Evolutionary conservation across 1,140 invertebrate genomes (phyloP).

Genomic region (Polyergus mexicanus): DNA sequence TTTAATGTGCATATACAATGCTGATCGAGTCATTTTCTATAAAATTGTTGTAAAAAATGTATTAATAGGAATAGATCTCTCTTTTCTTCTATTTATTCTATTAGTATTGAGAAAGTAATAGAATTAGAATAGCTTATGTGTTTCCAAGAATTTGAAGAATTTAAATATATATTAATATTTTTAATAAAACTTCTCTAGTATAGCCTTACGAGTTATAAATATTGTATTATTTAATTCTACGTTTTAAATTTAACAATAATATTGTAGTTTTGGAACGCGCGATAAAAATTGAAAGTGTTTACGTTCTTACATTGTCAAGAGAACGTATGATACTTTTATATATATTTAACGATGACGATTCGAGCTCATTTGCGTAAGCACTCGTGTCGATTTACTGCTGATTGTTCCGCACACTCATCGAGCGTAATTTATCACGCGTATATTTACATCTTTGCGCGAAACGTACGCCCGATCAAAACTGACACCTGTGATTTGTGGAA

Average conservation of each 20-base stretch:
- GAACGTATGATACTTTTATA: conserved; percentile 27
- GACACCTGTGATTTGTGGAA: conserved; percentile 46
- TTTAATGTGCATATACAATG: background rate
- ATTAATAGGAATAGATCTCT: background rate
- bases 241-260: background rate
- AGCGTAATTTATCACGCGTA: conserved; percentile 27
- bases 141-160: background rate
- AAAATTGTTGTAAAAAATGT: background rate
- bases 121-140: background rate
- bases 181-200: background rate
- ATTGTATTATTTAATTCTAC: background rate
- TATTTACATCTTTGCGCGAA: conserved; percentile 29
- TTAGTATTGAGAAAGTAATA: background rate
- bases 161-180: background rate
- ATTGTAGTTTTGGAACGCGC: background rate
- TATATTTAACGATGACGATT: conserved; percentile 33
- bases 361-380: conserved; percentile 32
- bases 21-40: background rate
- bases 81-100: background rate
- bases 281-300: background rate
- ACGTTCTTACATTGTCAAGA: background rate
- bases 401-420: conserved; percentile 32
- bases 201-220: background rate
- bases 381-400: background rate
- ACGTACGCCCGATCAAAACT: conserved; percentile 29